phyloP scores from a whole-genome alignment of 2,797 vertebrate species.

The Ibycter americanus region DNA sequence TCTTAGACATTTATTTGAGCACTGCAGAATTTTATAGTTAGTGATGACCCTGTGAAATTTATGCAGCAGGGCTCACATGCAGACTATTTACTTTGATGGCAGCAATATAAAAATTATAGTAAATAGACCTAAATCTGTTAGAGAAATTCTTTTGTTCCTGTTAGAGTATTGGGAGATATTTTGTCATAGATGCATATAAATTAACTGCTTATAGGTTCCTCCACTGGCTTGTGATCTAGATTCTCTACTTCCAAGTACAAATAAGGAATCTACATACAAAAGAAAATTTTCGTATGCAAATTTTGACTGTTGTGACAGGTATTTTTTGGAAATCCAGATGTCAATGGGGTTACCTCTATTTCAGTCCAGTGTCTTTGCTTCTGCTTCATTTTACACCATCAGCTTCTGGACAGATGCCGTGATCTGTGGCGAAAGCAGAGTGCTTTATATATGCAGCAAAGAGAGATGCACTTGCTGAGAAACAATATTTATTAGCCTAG shows the following conservation, averaged over 20 bases:
- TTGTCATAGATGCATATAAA: background rate
- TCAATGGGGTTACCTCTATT: background rate
- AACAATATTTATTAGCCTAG: background rate
- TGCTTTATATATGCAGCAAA: background rate
- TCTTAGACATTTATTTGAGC: background rate
- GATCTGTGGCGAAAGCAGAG: background rate
- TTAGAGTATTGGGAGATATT: background rate
- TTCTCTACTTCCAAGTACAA: background rate
- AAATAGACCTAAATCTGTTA: background rate
- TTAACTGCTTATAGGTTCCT: background rate
- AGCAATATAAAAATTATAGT: background rate
- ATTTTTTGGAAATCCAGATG: background rate
- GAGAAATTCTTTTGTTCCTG: background rate
- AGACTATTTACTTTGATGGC: background rate
- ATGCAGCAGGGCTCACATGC: background rate
- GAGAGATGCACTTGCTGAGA: background rate
- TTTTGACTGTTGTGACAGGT: background rate
- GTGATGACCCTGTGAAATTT: background rate
- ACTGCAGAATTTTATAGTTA: background rate
- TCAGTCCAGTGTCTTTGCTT: background rate
- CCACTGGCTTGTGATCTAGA: background rate
- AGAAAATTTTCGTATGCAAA: background rate
- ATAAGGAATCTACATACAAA: background rate
- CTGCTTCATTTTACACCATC: background rate
- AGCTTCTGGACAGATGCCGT: fast-evolving